These are phyloP conservation scores for Oreochromis aureus DNA, from an alignment of 2,113 vertebrate species.

Conservation along the genomic window DNA sequence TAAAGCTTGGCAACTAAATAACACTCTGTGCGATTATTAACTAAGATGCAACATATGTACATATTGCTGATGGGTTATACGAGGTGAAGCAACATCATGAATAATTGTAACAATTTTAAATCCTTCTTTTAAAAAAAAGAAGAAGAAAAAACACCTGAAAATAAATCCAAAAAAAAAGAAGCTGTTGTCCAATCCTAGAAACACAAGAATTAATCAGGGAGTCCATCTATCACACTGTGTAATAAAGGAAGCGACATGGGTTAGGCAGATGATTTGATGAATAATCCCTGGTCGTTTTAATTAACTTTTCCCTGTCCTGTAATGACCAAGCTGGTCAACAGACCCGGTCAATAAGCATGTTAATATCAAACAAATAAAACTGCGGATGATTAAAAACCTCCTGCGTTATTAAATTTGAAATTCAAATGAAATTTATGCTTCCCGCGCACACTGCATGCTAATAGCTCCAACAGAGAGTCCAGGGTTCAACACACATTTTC, in stretches of 20 bases:
- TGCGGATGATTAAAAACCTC: constrained; percentile 99
- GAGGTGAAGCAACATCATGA: background rate
- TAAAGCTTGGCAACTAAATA: background rate
- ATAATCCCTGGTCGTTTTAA: constrained; percentile 99
- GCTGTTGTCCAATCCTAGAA: constrained; percentile 97
- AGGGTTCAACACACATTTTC: constrained; percentile 72
- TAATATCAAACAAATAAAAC: constrained; percentile 99
- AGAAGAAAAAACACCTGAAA: constrained; percentile 38
- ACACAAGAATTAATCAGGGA: constrained; percentile 98
- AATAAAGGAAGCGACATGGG: constrained; percentile 97
- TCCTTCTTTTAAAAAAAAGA: constrained; percentile 43
- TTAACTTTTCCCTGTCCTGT: constrained; percentile 99
- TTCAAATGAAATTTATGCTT: constrained; percentile 99
- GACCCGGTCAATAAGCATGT: constrained; percentile 99
- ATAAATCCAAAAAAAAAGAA: constrained; percentile 83
- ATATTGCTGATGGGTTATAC: background rate
- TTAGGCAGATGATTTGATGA: constrained; percentile 99
- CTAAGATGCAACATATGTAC: background rate
- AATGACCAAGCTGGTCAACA: constrained; percentile 99
- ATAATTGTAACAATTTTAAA: background rate
- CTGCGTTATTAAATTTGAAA: constrained; percentile 99
- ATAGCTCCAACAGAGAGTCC: constrained; percentile 77
- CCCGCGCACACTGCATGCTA: constrained; percentile 88
- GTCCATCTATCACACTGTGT: constrained; percentile 93
- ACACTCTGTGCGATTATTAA: background rate